phyloP scores from a whole-genome alignment of 2,888 invertebrate species.

The Drosophila helvetica region DNA sequence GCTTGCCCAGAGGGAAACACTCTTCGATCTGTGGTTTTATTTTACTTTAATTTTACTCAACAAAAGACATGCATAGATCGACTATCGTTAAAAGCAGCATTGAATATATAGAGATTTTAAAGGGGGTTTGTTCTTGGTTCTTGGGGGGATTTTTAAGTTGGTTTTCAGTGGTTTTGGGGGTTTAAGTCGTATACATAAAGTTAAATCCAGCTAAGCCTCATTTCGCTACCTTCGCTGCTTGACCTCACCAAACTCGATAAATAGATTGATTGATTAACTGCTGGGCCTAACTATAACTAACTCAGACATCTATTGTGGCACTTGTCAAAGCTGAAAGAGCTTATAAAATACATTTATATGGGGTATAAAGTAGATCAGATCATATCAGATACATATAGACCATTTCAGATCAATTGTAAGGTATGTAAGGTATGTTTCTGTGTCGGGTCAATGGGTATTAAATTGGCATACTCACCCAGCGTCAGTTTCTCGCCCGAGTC shows the following conservation, averaged over 20 bases:
- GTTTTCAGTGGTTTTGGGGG: conserved; percentile 13
- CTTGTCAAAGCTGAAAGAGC: conserved; percentile 57
- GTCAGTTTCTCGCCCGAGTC: conserved; percentile 87
- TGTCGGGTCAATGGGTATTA: conserved; percentile 10
- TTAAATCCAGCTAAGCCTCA: conserved; percentile 82
- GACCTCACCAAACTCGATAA: conserved; percentile 49
- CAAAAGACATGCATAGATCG: conserved; percentile 68
- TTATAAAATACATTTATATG: conserved; percentile 50
- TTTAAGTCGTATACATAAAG: conserved; percentile 31
- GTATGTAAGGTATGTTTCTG: conserved; percentile 20
- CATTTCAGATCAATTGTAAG: conserved; percentile 27
- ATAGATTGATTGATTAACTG: conserved; percentile 5
- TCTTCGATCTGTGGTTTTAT: conserved; percentile 24
- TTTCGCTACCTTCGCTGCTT: conserved; percentile 81
- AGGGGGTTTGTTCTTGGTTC: conserved; percentile 28
- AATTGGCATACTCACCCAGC: conserved; percentile 82
- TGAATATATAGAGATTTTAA: conserved; percentile 45
- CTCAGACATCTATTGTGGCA: conserved; percentile 22
- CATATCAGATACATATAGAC: conserved; percentile 17
- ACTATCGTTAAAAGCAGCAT: conserved; percentile 64
- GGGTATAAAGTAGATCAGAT: background rate
- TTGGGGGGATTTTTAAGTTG: conserved; percentile 14
- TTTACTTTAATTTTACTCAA: conserved; percentile 49
- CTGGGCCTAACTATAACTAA: conserved; percentile 17
- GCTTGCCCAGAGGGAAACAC: conserved; percentile 38